phyloP scores from a whole-genome alignment of 2,888 invertebrate species.

The Lordiphosa andalusiaca region DNA sequence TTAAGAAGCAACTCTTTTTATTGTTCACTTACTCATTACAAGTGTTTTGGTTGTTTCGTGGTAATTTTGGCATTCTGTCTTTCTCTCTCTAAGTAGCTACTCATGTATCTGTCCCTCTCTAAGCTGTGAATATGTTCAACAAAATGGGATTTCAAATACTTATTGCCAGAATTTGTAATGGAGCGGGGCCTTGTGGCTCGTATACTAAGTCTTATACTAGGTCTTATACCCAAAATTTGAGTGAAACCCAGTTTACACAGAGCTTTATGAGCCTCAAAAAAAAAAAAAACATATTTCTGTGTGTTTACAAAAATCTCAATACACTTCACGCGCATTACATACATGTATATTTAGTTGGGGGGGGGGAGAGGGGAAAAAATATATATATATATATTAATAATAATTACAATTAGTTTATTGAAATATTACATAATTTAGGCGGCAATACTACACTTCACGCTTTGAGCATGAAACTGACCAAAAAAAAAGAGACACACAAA shows the following conservation, averaged over 20 bases:
- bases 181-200: too few species aligned
- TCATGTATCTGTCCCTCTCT: too few species aligned
- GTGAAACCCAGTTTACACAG: not conserved
- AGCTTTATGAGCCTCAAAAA: constrained; percentile 9
- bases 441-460: constrained; percentile 6
- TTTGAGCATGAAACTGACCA: constrained; percentile 9
- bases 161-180: too few species aligned
- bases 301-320: constrained; percentile 53
- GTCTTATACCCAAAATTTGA: too few species aligned
- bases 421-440: constrained; percentile 21
- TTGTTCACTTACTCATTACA: too few species aligned
- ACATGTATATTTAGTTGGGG: constrained; percentile 32
- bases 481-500: constrained; percentile 6
- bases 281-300: constrained; percentile 28
- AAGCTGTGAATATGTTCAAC: too few species aligned
- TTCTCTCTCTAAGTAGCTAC: not conserved
- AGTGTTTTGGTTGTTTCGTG: too few species aligned
- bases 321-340: constrained; percentile 21
- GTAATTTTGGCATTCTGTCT: not conserved
- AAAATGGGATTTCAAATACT: too few species aligned
- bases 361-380: constrained; percentile 23
- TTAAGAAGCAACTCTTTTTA: too few species aligned
- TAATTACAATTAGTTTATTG: constrained; percentile 7
- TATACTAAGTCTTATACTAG: too few species aligned
- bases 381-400: constrained; percentile 16